Percentiles rank a stretch among this genome's conserved stretches.
Conservation (phyloP, 2,888 invertebrate genomes). For the Zele albiditarsus region DNA sequence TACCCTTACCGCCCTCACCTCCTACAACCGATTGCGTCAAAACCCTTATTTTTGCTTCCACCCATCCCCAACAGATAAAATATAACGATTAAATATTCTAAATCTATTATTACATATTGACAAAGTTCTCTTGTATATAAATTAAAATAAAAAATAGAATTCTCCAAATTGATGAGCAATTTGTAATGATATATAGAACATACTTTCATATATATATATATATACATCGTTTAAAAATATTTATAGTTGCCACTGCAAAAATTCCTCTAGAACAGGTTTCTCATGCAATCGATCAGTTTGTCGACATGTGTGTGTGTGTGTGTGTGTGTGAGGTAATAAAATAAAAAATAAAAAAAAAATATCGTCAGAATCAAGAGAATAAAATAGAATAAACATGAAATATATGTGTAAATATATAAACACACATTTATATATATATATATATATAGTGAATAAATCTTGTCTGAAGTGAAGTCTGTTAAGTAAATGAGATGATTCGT, state of each 20-base stretch:
- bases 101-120: background rate
- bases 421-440: background rate
- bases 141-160: background rate
- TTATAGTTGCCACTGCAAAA: constrained; percentile 17
- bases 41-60: background rate
- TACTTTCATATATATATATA: background rate
- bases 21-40: background rate
- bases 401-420: constrained; percentile 14
- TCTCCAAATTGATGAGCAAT: background rate
- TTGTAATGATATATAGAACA: background rate
- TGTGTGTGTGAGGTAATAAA: background rate
- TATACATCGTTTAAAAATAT: constrained; percentile 2
- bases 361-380: constrained; percentile 13
- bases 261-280: constrained; percentile 29
- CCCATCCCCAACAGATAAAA: background rate
- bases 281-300: constrained; percentile 15
- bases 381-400: constrained; percentile 27
- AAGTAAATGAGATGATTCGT: constrained; percentile 44
- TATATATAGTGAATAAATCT: constrained; percentile 16
- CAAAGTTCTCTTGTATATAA: background rate
- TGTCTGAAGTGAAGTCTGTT: constrained; percentile 30
- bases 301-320: constrained; percentile 17
- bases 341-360: background rate
- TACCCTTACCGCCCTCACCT: background rate
- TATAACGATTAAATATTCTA: background rate